Conservation (phyloP, 2,113 vertebrate species). For the Halichoeres trimaculatus region DNA sequence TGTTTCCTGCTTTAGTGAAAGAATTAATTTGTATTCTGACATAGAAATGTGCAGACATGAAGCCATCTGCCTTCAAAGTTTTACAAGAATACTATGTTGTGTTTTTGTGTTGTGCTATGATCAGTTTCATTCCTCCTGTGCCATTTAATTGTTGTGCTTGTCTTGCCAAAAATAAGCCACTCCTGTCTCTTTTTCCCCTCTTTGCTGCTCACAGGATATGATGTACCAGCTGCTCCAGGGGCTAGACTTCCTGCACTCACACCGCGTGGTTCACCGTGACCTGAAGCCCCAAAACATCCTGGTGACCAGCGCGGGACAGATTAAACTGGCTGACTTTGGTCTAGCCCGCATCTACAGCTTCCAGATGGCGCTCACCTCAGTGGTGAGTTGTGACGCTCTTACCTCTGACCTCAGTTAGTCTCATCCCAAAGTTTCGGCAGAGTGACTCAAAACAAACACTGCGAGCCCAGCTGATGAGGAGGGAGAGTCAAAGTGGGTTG, state of each 20-base stretch:
- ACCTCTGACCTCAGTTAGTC: conserved; percentile 7
- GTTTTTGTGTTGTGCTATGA: neutral
- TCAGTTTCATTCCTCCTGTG: neutral
- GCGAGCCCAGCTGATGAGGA: neutral
- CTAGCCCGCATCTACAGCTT: conserved; percentile 99
- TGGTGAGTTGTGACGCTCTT: conserved; percentile 88
- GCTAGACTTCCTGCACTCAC: conserved; percentile 97
- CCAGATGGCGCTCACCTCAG: conserved; percentile 99
- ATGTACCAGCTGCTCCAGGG: conserved; percentile 98
- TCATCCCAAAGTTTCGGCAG: conserved; percentile 15
- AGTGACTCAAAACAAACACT: conserved; percentile 20
- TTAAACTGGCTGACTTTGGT: conserved; percentile 97
- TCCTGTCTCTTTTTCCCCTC: neutral
- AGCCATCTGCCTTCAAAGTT: conserved; percentile 19
- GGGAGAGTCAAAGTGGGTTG: conserved; percentile 12
- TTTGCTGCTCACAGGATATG: conserved; percentile 88
- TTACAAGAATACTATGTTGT: neutral
- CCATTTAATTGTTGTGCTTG: too few species aligned
- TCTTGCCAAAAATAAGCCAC: too few species aligned
- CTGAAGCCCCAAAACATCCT: conserved; percentile 98
- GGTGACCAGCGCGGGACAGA: conserved; percentile 96
- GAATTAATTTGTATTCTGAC: conserved; percentile 28
- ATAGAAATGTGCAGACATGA: neutral
- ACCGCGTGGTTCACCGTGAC: conserved; percentile 97
- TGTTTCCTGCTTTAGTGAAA: conserved; percentile 1